phyloP scores from a whole-genome alignment of 2,888 invertebrate species.

The Mamestra brassicae region DNA sequence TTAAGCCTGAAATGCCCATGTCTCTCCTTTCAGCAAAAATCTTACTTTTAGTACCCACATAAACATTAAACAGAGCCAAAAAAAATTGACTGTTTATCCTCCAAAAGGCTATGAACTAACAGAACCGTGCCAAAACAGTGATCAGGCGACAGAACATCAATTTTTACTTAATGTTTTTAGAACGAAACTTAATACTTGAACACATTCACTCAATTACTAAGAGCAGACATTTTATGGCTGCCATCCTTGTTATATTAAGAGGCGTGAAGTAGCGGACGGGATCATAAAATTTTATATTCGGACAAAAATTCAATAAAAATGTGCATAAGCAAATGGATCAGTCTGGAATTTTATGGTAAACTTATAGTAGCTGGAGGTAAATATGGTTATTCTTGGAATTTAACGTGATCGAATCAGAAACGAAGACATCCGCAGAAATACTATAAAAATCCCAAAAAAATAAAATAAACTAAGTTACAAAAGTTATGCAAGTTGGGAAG shows the following conservation, averaged over 20 bases:
- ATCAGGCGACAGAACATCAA: not conserved
- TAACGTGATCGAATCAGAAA: too few relatives aligned
- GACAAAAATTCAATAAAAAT: conserved; percentile 29
- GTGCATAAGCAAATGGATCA: conserved; percentile 18
- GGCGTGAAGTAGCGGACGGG: conserved; percentile 19
- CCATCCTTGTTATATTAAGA: conserved; percentile 18
- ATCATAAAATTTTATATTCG: conserved; percentile 37
- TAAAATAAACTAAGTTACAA: too few relatives aligned
- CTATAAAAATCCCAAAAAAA: too few relatives aligned
- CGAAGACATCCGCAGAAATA: too few relatives aligned
- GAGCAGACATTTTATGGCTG: conserved; percentile 28
- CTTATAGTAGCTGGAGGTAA: not conserved
- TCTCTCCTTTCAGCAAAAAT: too few relatives aligned
- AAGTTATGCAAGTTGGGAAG: too few relatives aligned
- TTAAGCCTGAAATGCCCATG: too few relatives aligned
- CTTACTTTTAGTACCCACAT: too few relatives aligned
- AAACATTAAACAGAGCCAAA: not conserved
- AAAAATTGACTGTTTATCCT: too few relatives aligned
- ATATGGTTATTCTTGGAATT: too few relatives aligned
- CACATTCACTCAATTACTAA: conserved; percentile 20
- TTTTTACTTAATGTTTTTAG: conserved; percentile 10
- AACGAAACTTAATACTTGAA: not conserved
- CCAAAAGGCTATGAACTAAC: not conserved
- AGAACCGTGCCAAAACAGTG: not conserved
- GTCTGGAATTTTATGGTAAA: not conserved